Conservation (phyloP, 2,888 invertebrate genomes). For the Troilus luridus region DNA sequence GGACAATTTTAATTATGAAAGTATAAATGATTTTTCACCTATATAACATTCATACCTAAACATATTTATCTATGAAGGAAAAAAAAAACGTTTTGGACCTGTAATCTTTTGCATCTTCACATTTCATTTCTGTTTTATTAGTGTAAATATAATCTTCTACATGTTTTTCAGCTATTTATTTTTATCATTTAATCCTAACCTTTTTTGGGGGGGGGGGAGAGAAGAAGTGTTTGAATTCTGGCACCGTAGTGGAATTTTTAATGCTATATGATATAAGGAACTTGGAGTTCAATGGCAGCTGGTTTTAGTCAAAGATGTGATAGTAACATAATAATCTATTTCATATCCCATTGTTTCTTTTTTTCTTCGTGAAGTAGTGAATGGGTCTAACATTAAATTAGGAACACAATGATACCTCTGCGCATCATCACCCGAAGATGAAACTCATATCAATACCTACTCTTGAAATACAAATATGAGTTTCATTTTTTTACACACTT, state of each 20-base stretch:
- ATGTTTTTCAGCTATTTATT: background rate
- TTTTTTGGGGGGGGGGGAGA: background rate
- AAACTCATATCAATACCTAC: background rate
- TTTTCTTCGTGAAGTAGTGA: background rate
- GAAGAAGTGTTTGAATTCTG: background rate
- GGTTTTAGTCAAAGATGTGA: background rate
- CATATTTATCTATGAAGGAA: background rate
- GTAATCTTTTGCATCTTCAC: background rate
- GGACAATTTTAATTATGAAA: background rate
- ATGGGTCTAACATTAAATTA: background rate
- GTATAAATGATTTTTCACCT: background rate
- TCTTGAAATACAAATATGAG: background rate
- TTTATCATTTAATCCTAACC: background rate
- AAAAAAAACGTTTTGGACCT: background rate
- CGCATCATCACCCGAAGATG: no score
- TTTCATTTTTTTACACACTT: no score
- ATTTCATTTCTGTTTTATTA: background rate
- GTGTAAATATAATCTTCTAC: constrained; percentile 7
- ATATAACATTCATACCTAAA: background rate
- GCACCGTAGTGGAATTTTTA: background rate
- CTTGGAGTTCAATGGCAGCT: background rate
- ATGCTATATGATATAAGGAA: background rate
- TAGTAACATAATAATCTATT: background rate
- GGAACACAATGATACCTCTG: no score
- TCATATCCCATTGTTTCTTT: background rate